Conservation (phyloP, 2,888 invertebrate genomes). For the Resseliella maxima region DNA sequence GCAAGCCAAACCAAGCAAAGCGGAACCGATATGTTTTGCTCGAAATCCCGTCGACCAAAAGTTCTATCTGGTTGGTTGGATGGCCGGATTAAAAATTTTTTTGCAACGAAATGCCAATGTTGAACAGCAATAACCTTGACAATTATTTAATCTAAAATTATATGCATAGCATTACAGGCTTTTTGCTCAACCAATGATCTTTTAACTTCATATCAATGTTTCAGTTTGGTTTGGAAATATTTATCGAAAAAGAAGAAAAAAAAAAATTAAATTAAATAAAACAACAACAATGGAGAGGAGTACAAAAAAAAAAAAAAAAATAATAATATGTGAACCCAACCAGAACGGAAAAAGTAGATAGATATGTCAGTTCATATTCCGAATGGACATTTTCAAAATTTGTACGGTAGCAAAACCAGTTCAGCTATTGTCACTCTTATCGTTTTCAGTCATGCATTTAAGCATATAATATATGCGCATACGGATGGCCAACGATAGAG, state of each 20-base stretch:
- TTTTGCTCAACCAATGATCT: not conserved
- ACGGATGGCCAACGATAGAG: not conserved
- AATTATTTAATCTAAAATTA: not conserved
- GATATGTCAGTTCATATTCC: no score
- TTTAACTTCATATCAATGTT: not conserved
- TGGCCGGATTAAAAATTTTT: no score
- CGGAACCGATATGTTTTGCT: not conserved
- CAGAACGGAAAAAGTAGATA: no score
- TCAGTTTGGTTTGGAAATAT: not conserved
- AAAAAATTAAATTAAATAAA: not conserved
- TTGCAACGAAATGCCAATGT: not conserved
- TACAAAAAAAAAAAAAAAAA: no score
- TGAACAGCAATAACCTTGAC: not conserved
- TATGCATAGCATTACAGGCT: not conserved
- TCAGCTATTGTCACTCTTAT: not conserved
- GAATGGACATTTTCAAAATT: not conserved
- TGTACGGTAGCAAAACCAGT: not conserved
- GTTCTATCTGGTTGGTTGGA: not conserved
- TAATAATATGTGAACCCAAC: not conserved
- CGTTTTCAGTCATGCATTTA: constrained; percentile 9
- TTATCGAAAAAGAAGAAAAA: no score
- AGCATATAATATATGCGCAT: not conserved
- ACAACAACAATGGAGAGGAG: not conserved
- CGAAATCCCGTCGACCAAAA: no score
- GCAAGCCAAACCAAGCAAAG: not conserved